Conservation (phyloP, 2,888 invertebrate genomes). For the Melolontha melolontha region DNA sequence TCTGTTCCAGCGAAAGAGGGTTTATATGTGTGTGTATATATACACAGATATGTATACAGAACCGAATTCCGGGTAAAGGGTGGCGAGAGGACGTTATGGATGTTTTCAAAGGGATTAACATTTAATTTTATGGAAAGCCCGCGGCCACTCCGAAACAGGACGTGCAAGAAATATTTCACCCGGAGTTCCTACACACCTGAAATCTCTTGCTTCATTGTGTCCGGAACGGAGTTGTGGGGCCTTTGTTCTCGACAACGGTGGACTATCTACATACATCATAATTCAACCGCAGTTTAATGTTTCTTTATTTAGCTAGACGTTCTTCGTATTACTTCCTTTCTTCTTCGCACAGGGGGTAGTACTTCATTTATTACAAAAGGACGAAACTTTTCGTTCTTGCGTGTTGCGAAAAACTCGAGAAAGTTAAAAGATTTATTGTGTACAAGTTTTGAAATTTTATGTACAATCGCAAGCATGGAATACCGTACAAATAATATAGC, state of each 20-base stretch:
- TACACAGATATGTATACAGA: too few relatives aligned
- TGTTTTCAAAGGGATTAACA: constrained; percentile 47
- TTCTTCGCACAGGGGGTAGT: too few relatives aligned
- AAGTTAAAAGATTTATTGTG: too few relatives aligned
- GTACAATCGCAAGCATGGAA: too few relatives aligned
- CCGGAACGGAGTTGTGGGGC: constrained; percentile 13
- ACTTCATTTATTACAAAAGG: too few relatives aligned
- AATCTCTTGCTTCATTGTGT: constrained; percentile 11
- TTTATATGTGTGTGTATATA: too few relatives aligned
- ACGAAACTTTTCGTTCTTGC: too few relatives aligned
- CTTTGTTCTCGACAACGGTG: constrained; percentile 11
- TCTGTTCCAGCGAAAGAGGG: too few relatives aligned
- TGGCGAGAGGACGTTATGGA: constrained; percentile 43
- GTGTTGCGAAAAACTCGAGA: too few relatives aligned
- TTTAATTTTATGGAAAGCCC: constrained; percentile 49
- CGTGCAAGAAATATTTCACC: constrained; percentile 41
- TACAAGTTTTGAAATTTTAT: too few relatives aligned
- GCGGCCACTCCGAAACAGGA: constrained; percentile 37
- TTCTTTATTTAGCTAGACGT: constrained; percentile 9
- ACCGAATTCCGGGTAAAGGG: background rate
- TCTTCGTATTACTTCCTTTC: too few relatives aligned
- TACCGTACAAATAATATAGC: too few relatives aligned
- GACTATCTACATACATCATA: constrained; percentile 9
- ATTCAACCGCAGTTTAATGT: constrained; percentile 12
- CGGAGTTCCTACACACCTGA: constrained; percentile 15